Evolutionary conservation across 2,797 vertebrate species (phyloP).

Genomic region (Lithobates sylvaticus): DNA sequence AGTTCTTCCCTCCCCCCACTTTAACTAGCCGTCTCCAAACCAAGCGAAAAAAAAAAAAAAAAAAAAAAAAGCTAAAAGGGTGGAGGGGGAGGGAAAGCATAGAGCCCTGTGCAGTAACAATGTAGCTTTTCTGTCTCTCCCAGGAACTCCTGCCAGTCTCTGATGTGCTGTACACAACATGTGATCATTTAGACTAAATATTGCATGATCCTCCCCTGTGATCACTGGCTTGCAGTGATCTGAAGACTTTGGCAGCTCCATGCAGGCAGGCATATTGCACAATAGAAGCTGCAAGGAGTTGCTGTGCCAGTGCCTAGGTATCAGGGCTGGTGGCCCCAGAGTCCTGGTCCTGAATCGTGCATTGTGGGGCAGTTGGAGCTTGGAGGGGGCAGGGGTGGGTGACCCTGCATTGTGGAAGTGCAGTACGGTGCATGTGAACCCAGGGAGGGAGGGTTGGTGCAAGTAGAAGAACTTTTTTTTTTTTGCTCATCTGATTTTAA

Average conservation of each 20-base stretch:
- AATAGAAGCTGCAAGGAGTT: background rate
- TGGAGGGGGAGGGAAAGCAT: background rate
- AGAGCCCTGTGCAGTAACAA: background rate
- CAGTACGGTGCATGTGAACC: too few species aligned
- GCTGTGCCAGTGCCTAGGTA: background rate
- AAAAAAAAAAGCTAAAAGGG: too few species aligned
- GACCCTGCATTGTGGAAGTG: too few species aligned
- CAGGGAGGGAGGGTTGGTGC: too few species aligned
- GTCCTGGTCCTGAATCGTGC: background rate
- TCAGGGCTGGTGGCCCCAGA: background rate
- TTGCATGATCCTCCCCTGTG: background rate
- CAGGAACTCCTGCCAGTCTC: background rate
- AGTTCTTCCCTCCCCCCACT: background rate
- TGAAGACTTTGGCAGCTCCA: background rate
- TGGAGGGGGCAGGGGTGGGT: too few species aligned
- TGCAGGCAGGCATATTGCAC: background rate
- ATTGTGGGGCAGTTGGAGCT: too few species aligned
- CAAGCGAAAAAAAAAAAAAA: background rate
- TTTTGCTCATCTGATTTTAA: slow-evolving; percentile 27
- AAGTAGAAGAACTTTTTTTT: background rate
- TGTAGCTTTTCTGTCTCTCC: slow-evolving; percentile 21
- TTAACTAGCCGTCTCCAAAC: slow-evolving; percentile 5
- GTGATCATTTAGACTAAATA: background rate
- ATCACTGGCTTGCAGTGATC: background rate
- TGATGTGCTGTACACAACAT: background rate